These are phyloP conservation scores for Camelus bactrianus DNA, from an alignment of 2,113 vertebrate genomes.

Conservation along the genomic window DNA sequence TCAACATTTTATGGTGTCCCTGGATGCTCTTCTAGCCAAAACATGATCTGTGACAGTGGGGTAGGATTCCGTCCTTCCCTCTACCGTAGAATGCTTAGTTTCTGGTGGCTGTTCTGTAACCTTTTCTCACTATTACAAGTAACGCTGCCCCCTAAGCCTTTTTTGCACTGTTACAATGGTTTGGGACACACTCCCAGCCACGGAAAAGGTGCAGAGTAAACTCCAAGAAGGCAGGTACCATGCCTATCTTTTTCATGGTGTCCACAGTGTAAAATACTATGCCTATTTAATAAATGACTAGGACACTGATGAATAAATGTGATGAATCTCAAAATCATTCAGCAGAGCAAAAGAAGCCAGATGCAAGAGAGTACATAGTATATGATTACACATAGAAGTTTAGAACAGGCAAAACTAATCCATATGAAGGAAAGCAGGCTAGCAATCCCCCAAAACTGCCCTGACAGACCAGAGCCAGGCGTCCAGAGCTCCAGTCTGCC, in stretches of 20 bases:
- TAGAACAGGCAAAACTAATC: not conserved
- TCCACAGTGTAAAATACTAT: not conserved
- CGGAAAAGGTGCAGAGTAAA: not conserved
- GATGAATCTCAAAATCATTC: not conserved
- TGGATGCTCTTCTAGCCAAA: not conserved
- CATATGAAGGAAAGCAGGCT: not conserved
- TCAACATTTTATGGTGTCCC: not conserved
- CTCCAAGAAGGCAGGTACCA: not conserved
- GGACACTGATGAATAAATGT: not conserved
- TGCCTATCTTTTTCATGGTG: not conserved
- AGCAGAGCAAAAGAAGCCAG: not conserved
- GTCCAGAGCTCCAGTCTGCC: not conserved
- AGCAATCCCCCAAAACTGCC: not conserved
- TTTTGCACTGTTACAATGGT: not conserved
- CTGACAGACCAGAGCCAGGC: fast-evolving
- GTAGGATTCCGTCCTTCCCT: not conserved
- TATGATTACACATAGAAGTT: not conserved
- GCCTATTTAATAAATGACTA: not conserved
- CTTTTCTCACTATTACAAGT: not conserved
- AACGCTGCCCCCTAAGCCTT: not conserved
- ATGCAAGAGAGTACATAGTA: no score
- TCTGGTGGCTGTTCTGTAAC: not conserved
- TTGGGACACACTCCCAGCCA: not conserved
- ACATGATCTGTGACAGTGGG: no score
- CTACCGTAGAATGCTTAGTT: no score